Evolutionary conservation across 2,113 vertebrate genomes (phyloP).

Genomic region (Neotoma lepida): DNA sequence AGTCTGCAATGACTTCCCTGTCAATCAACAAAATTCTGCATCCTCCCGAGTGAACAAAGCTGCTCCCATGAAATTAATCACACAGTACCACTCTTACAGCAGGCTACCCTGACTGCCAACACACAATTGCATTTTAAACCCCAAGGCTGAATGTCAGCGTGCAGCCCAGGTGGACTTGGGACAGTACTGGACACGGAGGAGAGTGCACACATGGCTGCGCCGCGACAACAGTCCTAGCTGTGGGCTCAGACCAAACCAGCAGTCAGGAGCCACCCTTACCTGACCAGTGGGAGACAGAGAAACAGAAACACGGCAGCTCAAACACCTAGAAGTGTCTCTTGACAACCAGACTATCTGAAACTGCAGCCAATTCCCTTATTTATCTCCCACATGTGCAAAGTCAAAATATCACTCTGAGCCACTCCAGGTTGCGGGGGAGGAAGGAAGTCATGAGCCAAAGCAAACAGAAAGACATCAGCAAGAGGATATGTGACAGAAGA

Average conservation of each 20-base stretch:
- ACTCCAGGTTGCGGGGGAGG: background rate
- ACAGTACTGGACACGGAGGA: background rate
- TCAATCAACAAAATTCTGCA: background rate
- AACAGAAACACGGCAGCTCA: conserved; percentile 77
- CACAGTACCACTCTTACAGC: conserved; percentile 40
- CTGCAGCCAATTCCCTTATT: conserved; percentile 77
- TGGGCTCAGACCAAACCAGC: conserved; percentile 72
- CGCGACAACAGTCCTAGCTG: conserved; percentile 62
- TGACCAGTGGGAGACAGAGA: conserved; percentile 75
- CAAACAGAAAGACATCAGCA: background rate
- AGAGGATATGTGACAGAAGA: conserved; percentile 66
- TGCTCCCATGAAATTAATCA: background rate
- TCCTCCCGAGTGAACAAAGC: background rate
- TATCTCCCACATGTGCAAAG: conserved; percentile 72
- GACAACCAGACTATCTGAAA: conserved; percentile 81
- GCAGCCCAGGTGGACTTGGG: background rate
- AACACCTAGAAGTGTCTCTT: conserved; percentile 76
- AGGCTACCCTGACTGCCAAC: background rate
- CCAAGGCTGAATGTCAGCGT: background rate
- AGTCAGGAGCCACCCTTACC: conserved; percentile 73
- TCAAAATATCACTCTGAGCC: conserved; percentile 81
- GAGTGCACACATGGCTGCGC: background rate
- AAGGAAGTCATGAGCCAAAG: background rate
- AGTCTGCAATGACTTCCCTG: background rate
- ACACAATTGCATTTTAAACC: conserved; percentile 32